phyloP scores from a whole-genome alignment of 2,113 vertebrate genomes.

The Ochotona curzoniae region DNA sequence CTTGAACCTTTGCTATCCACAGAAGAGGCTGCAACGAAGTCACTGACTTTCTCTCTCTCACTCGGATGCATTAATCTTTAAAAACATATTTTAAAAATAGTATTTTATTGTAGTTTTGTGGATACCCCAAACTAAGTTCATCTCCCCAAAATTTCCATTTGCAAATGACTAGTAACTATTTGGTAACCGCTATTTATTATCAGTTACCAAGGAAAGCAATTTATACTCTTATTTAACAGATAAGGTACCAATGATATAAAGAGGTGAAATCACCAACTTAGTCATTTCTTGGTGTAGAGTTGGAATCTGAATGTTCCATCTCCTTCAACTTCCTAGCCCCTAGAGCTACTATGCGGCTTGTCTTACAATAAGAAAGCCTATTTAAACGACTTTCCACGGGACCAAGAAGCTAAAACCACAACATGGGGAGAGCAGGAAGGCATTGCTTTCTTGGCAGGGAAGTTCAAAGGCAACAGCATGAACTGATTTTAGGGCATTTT shows the following conservation, averaged over 20 bases:
- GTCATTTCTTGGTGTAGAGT: constrained; percentile 5
- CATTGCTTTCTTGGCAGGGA: constrained; percentile 70
- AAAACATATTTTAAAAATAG: background rate
- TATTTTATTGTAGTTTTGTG: constrained; percentile 38
- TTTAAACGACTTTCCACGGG: constrained; percentile 77
- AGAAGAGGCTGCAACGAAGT: too few species aligned
- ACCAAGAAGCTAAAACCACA: constrained; percentile 81
- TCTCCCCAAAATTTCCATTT: constrained; percentile 66
- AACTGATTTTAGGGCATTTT: constrained; percentile 70
- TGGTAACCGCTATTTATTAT: constrained; percentile 20
- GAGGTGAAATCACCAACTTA: constrained; percentile 15
- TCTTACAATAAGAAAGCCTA: constrained; percentile 71
- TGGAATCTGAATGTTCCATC: constrained; percentile 54
- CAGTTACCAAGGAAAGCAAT: background rate
- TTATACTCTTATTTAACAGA: constrained; percentile 55
- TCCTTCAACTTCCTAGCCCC: constrained; percentile 66
- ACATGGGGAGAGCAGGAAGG: constrained; percentile 73
- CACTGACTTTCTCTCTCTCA: too few species aligned
- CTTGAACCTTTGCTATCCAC: too few species aligned
- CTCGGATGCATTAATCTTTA: too few species aligned
- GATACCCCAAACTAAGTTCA: constrained; percentile 49
- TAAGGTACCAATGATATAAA: constrained; percentile 42
- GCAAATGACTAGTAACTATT: constrained; percentile 24
- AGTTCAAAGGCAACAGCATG: constrained; percentile 77
- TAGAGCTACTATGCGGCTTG: constrained; percentile 60